Percentiles rank a stretch among this genome's conserved stretches.
phyloP scores from a whole-genome alignment of 2,888 invertebrate genomes.

The Drosophila formosana region DNA sequence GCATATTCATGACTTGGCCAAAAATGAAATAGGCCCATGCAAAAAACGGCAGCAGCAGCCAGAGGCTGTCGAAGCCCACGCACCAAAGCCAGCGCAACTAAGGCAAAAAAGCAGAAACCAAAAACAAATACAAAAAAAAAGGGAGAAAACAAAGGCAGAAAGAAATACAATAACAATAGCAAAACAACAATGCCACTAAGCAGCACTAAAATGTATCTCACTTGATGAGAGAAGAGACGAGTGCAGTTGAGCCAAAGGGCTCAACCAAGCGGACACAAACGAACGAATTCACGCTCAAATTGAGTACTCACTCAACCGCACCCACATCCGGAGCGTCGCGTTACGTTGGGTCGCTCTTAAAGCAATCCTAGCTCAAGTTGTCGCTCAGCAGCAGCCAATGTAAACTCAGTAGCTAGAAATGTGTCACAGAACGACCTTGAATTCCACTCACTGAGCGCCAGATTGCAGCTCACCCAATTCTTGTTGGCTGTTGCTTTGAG shows the following conservation, averaged over 20 bases:
- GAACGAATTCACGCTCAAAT: conserved; percentile 33
- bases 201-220: conserved; percentile 31
- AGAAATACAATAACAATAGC: conserved; percentile 18
- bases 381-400: conserved; percentile 55
- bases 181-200: conserved; percentile 20
- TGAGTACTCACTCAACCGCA: conserved; percentile 69
- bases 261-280: conserved; percentile 33
- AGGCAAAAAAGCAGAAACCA: neutral
- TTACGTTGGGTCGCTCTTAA: conserved; percentile 17
- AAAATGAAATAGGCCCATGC: conserved; percentile 27
- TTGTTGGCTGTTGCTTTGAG: conserved; percentile 29
- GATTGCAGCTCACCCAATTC: conserved; percentile 38
- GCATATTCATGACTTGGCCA: conserved; percentile 72
- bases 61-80: conserved; percentile 21
- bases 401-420: conserved; percentile 65
- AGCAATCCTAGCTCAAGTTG: conserved; percentile 27
- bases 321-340: conserved; percentile 52
- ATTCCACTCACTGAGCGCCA: conserved; percentile 52
- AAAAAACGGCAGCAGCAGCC: conserved; percentile 19
- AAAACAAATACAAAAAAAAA: neutral
- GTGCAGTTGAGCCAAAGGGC: conserved; percentile 28
- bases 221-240: conserved; percentile 30
- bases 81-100: conserved; percentile 17
- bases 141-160: conserved; percentile 7
- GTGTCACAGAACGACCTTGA: conserved; percentile 77